Conservation (phyloP, 2,888 invertebrate genomes). For the Morpho deidamia region DNA sequence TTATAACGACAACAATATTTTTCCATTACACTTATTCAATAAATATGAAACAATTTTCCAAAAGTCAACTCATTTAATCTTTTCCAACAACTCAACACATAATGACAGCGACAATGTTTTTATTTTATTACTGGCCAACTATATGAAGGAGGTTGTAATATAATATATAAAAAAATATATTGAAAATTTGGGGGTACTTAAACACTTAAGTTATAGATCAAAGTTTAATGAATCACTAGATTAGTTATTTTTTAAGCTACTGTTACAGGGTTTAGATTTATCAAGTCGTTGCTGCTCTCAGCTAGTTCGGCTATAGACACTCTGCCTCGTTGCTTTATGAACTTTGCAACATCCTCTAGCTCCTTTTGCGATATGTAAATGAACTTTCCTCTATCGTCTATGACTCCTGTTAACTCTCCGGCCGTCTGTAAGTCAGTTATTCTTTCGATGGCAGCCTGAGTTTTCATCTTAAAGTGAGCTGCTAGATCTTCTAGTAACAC, state of each 20-base stretch:
- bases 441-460: slow-evolving; percentile 91
- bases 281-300: slow-evolving; percentile 95
- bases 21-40: too few relatives aligned
- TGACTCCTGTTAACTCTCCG: slow-evolving; percentile 94
- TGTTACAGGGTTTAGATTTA: slow-evolving; percentile 84
- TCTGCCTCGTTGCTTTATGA: slow-evolving; percentile 95
- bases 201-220: too few relatives aligned
- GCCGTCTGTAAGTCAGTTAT: slow-evolving; percentile 90
- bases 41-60: too few relatives aligned
- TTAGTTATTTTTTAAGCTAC: slow-evolving; percentile 33
- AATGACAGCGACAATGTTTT: too few relatives aligned
- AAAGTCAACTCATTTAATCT: too few relatives aligned
- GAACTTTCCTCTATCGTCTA: slow-evolving; percentile 99
- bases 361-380: slow-evolving; percentile 97
- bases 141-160: too few relatives aligned
- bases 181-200: too few relatives aligned
- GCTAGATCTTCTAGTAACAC: slow-evolving; percentile 96
- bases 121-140: too few relatives aligned
- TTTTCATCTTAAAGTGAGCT: slow-evolving; percentile 93
- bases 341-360: slow-evolving; percentile 94
- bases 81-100: too few relatives aligned
- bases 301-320: slow-evolving; percentile 96
- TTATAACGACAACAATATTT: too few relatives aligned
- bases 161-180: too few relatives aligned
- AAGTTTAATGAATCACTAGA: too few relatives aligned